Evolutionary conservation across 2,113 vertebrate genomes (phyloP).

Genomic region (Ochotona curzoniae): DNA sequence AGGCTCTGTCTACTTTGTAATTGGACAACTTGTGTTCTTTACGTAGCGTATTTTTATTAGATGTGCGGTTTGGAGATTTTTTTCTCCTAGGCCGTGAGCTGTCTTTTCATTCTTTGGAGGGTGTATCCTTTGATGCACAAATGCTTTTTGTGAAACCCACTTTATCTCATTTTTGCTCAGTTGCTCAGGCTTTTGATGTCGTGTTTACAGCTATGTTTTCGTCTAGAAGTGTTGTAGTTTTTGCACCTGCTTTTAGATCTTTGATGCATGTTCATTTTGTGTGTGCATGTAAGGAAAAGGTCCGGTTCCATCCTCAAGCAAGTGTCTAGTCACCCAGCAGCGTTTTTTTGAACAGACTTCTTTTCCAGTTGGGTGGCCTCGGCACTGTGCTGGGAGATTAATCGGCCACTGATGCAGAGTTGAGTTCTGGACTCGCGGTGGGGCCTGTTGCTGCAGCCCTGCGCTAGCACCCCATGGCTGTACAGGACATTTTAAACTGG

Average conservation of each 20-base stretch:
- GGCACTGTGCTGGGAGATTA: not conserved
- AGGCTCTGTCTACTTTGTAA: not conserved
- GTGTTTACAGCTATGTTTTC: not conserved
- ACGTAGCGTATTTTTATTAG: not conserved
- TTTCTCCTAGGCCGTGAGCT: not conserved
- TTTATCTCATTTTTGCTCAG: not conserved
- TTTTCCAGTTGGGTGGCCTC: not conserved
- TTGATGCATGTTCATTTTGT: not conserved
- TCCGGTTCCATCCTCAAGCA: not conserved
- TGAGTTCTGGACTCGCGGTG: not conserved
- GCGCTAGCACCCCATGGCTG: not conserved
- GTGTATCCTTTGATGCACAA: not conserved
- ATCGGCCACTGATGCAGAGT: not conserved
- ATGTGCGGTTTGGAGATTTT: not conserved
- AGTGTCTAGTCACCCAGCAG: not conserved
- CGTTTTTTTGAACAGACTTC: not conserved
- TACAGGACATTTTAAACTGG: not conserved
- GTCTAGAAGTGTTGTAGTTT: slow-evolving; percentile 4
- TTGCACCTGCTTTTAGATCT: not conserved
- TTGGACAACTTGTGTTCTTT: not conserved
- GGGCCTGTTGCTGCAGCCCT: not conserved
- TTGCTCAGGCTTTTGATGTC: not conserved
- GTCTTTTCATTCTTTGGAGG: not conserved
- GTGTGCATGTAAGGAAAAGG: not conserved
- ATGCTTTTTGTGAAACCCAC: not conserved